Conservation (phyloP, 1,140 invertebrate species). For the Tetraneura akinire region DNA sequence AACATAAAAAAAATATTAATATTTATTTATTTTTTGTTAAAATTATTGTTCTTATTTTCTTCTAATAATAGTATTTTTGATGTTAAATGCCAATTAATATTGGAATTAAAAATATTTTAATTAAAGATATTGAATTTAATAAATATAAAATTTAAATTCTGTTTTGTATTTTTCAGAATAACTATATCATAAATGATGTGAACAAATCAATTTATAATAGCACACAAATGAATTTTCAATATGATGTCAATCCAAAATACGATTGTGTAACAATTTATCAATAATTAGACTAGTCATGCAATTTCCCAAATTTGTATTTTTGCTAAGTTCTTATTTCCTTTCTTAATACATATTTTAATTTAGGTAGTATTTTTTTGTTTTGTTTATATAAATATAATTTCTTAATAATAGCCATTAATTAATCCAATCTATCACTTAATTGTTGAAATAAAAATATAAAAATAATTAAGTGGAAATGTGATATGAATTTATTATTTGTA, state of each 20-base stretch:
- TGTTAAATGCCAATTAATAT: too few relatives aligned
- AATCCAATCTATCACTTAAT: background rate
- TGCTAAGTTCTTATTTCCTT: background rate
- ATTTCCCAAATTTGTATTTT: background rate
- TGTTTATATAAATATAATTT: background rate
- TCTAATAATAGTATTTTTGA: too few relatives aligned
- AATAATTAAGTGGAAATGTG: conserved; percentile 41
- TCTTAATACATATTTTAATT: background rate
- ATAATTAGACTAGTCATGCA: conserved; percentile 26
- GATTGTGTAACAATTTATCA: background rate
- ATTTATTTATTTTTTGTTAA: too few relatives aligned
- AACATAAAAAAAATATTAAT: too few relatives aligned
- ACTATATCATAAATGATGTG: background rate
- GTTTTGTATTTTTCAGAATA: conserved; percentile 22
- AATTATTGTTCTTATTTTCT: too few relatives aligned
- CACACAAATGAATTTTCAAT: background rate
- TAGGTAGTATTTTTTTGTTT: background rate
- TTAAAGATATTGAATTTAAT: background rate
- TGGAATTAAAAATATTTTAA: background rate
- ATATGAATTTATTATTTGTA: conserved; percentile 34
- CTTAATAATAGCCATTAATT: background rate
- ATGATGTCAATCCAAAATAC: background rate
- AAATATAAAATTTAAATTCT: background rate
- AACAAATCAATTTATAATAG: background rate
- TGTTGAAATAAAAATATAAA: background rate